Base-by-base conservation (phyloP, 2,888 invertebrate species). In the Beris chalybata region DNA sequence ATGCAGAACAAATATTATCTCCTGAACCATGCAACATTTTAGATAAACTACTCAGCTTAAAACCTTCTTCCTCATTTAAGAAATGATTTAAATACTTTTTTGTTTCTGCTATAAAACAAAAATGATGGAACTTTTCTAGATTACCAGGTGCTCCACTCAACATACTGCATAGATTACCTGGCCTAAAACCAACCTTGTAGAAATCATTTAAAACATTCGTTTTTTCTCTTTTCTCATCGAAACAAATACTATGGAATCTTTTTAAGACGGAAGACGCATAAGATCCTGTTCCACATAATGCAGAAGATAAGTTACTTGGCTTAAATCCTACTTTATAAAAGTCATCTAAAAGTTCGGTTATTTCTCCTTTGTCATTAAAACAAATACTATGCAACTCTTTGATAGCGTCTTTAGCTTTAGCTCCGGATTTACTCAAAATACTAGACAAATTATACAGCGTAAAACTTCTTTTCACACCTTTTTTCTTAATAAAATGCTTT, bases 1-100 rank as follows among this genome's bases (percentile, higher is more conserved):
- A 72, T 73, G 72, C 76, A 72, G 72, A 68, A 68, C 72, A 75
- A 74, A 75, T 71, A 68, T 71, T 75, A 71, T 71, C 72, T 69
- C 69, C 63, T 71, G 74, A 74, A 67, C 73, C 75, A 65, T 74
- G 74, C 67, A 75, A 71, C 71, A 76, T 75, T 29, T 69, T 69
- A 71, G 71, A 74, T 71, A 76, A 73, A 54, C 74, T 71, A 38
- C 45, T 72, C 12, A 58, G 68, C 5, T 56, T 73, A 70, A 75
- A 74, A 70, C 72, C 45, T 68, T 58, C 69, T 9, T 13, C 55
- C 69, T 66, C 69, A 64, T 74, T 73, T 22, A 22, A 22, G 22
- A 22, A 22, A 71, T 65, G 69, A 57, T 68, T 65, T 57, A 75
- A 72, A 68, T 73, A 75, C 56, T 44, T 66, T 73, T 73, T 74